A percentile compares a stretch with the other conserved stretches of the same genome.
Evolutionary conservation across 1,140 invertebrate species (phyloP).

Genomic region (Brachionus rotundiformis): DNA sequence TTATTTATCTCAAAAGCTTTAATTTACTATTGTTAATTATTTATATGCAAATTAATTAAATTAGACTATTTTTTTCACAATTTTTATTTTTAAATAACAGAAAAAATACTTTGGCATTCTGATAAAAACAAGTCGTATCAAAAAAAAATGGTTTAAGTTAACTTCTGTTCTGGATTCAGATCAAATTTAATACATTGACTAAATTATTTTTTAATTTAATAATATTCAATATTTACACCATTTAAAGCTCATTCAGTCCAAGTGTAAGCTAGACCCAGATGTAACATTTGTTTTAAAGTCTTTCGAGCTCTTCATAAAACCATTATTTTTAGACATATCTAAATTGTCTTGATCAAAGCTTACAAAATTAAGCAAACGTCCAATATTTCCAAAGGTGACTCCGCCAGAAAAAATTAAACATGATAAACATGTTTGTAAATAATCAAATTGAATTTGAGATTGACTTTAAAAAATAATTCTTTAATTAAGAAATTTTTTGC

Average conservation of each 20-base stretch:
- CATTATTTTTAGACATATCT: background rate
- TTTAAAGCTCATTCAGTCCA: conserved; percentile 1
- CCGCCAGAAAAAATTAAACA: conserved; percentile 48
- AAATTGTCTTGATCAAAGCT: background rate
- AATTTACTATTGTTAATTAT: too few species aligned
- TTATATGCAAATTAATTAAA: too few species aligned
- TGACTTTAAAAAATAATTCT: conserved; percentile 36
- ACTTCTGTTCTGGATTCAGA: conserved; percentile 12
- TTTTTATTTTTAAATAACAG: too few species aligned
- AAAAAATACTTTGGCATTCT: background rate
- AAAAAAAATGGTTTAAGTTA: background rate
- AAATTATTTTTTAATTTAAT: background rate
- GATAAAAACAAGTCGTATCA: background rate
- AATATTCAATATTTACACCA: background rate
- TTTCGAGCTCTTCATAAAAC: background rate
- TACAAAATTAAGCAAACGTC: conserved; percentile 25
- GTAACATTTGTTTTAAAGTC: background rate
- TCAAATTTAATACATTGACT: background rate
- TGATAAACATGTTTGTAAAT: conserved; percentile 42
- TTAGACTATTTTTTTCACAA: too few species aligned
- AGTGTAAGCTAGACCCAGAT: background rate
- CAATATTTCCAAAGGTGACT: conserved; percentile 41
- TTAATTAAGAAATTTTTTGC: too few species aligned
- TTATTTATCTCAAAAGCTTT: too few species aligned
- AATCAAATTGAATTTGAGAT: conserved; percentile 35